Evolutionary conservation across 2,797 vertebrate species (phyloP), one percentile per base, ranked within the genome.

Genomic region (Enteromius fasciolatus): DNA sequence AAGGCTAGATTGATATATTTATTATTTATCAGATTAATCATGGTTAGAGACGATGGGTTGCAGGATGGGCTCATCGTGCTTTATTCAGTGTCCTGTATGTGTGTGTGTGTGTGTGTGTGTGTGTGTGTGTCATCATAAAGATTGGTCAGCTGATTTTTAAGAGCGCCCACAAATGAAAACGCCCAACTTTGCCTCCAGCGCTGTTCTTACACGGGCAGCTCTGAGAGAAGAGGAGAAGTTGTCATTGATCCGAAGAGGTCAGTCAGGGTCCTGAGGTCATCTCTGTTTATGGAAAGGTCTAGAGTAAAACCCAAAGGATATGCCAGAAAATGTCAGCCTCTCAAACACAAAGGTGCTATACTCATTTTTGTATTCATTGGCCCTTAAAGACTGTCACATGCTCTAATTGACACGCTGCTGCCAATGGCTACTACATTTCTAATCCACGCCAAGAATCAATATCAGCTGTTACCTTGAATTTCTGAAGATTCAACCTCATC

Each of bases 1-100:
- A 96, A 93, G 92, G 93, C 95, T 98, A 99, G 97, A 99, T 99
- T 99, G 98, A 99, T 99, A 97, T 99, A 99, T 99, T 97, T 99
- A 99, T 99, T 99, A 99, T 99, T 99, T 99, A 99, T 99, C 96
- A 99, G 97, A 98, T 99, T 99, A 99, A 99, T 99, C 97, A 98
- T 95, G 94, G 96, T 93, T 91, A 89, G 94, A 95, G 95, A 96
- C 95, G 94, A 96, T 96, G 95, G 95, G 96, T 96, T 97, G 95
- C 95, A 93, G 93, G 94, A 94, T 90, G 87, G 89, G 91, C 95
- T 93, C 91, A 92, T 94, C 92, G 54, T 64, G 73, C 77, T 73
- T 83, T 17, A 68, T 84, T 82, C 85, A 78, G 69, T 82, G 74
- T 81, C 63, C 61, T 54, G 57, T 78, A 63, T 36, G 41, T 72